Evolutionary conservation across 2,797 vertebrate species (phyloP), one percentile per base, ranked within the genome.

Genomic region (Sarcophilus harrisii): DNA sequence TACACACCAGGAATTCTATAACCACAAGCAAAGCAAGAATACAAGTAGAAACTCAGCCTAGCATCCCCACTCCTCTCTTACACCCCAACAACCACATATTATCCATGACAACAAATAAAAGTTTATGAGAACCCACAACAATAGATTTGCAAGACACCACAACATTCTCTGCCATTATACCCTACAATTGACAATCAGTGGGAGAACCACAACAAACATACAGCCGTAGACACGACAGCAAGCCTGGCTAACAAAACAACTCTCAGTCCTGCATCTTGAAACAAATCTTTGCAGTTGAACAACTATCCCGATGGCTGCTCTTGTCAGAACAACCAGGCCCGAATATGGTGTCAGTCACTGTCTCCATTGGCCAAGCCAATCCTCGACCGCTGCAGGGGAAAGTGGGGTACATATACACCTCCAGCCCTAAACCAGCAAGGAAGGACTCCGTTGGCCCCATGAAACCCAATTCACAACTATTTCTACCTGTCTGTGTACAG

Each of bases 51-150:
- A 96, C 96, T 95, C 73, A 87, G 9, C 24, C 9, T 49, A 87
- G 73, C 1, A 28, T 27, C 73, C 58, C 38, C 73, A 81, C 66
- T 24, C 38, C 21, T 38, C 38, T 87, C 73, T 73, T 49, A 96
- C 60, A 58, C 12, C n/a, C 58, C 87, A n/a, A 97, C 90, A 90
- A 95, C 96, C 96, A n/a, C 95, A 30, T 59, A 95, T 95, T 92
- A 81, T 81, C 57, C 96, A 95, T 97, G 97, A 97, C 98, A 98
- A 97, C 98, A 98, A 98, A 98, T 95, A 96, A 60, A 24, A 91
- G 95, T 98, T 98, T 97, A 97, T 95, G 96, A 97, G 97, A 98
- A 98, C 94, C 96, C 96, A 96, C 96, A 97, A 95, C 98, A 95
- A 94, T 11, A 0, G 94, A 94, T 96, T 89, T 38, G 90, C 97